Evolutionary conservation across 2,888 invertebrate species (phyloP).

Genomic region (Chironomus riparius): DNA sequence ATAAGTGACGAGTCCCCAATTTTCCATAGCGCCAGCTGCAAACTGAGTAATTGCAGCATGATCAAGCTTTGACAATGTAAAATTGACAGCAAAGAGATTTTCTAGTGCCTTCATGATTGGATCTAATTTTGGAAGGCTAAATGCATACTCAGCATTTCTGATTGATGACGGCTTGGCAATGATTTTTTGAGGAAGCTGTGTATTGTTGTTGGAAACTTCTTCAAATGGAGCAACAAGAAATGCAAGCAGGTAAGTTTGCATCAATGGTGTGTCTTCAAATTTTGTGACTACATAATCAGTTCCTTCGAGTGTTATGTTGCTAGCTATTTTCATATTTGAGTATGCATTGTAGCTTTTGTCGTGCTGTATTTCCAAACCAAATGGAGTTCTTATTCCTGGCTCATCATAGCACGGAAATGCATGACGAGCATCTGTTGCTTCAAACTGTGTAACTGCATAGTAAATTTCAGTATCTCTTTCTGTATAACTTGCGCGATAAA

Average conservation of each 20-base stretch:
- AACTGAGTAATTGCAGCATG: no score
- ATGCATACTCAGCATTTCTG: background rate
- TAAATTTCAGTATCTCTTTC: background rate
- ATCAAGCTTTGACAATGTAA: no score
- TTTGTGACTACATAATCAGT: background rate
- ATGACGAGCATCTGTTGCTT: constrained; percentile 49
- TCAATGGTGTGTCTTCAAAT: background rate
- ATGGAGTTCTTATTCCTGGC: constrained; percentile 52
- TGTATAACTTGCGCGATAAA: background rate
- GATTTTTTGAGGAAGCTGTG: background rate
- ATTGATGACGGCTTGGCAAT: background rate
- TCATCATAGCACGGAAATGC: constrained; percentile 65
- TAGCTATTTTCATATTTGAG: constrained; percentile 32
- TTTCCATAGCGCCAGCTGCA: no score
- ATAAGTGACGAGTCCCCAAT: no score
- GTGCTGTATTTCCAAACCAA: constrained; percentile 50
- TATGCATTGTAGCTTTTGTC: constrained; percentile 34
- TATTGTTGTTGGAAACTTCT: background rate
- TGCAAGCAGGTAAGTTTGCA: constrained; percentile 1
- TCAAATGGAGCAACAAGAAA: background rate
- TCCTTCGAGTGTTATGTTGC: background rate
- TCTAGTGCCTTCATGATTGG: background rate
- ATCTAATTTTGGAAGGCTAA: background rate
- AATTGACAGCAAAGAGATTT: no score
- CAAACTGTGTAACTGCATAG: constrained; percentile 51